Evolutionary conservation across 1,140 invertebrate genomes (phyloP).

Genomic region (Megalopta genalis): DNA sequence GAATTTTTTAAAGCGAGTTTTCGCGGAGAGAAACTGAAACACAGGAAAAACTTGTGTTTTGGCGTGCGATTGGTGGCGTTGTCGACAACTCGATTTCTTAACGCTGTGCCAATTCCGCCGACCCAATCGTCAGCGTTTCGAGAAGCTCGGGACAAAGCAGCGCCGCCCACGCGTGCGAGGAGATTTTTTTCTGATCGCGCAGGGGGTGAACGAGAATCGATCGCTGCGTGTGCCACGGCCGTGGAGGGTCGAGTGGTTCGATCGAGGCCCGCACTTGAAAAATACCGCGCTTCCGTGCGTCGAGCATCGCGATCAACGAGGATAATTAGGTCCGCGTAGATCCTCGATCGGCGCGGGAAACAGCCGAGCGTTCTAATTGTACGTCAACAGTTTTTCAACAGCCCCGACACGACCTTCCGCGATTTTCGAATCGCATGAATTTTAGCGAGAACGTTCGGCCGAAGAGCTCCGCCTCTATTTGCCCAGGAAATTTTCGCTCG

Average conservation of each 20-base stretch:
- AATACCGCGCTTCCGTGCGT: not conserved
- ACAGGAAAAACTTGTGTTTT: too few relatives aligned
- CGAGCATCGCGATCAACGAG: constrained; percentile 38
- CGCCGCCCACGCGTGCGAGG: too few relatives aligned
- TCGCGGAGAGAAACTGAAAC: too few relatives aligned
- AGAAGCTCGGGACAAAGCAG: too few relatives aligned
- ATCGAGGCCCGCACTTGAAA: not conserved
- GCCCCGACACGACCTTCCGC: not conserved
- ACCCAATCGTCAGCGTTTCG: too few relatives aligned
- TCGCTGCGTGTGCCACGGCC: not conserved
- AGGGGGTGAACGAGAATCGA: not conserved
- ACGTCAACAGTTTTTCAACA: not conserved
- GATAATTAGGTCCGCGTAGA: constrained; percentile 28
- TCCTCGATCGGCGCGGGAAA: constrained; percentile 14
- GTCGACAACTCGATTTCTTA: too few relatives aligned
- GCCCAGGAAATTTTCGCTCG: not conserved
- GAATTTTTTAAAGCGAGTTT: too few relatives aligned
- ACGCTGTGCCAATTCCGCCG: too few relatives aligned
- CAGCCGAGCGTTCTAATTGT: constrained; percentile 8
- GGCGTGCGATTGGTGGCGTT: too few relatives aligned
- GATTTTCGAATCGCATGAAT: too few relatives aligned
- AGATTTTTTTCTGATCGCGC: not conserved
- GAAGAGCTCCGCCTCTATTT: not conserved
- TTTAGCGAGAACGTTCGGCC: not conserved
- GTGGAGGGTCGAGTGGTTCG: not conserved